These are phyloP conservation scores for Leptonema lineaticorne DNA, from an alignment of 1,140 invertebrate genomes.

Conservation along the genomic window DNA sequence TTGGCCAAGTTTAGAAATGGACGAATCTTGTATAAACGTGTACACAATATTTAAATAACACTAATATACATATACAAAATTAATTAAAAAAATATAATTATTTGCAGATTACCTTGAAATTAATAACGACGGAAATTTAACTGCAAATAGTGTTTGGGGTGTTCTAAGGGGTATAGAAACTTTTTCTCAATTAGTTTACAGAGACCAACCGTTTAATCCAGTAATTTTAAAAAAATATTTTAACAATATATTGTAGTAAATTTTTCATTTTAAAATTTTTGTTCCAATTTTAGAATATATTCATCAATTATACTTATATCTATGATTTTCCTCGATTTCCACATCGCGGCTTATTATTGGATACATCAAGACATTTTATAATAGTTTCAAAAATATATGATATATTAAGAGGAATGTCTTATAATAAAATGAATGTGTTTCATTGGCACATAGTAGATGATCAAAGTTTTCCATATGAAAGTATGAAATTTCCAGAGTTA, in stretches of 20 bases:
- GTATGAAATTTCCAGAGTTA: slow-evolving; percentile 70
- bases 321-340: slow-evolving; percentile 71
- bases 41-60: not conserved
- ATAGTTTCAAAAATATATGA: slow-evolving; percentile 63
- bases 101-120: slow-evolving; percentile 48
- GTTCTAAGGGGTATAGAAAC: slow-evolving; percentile 76
- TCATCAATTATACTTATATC: slow-evolving; percentile 60
- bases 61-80: not conserved
- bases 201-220: slow-evolving; percentile 46
- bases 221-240: too few species aligned
- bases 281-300: slow-evolving; percentile 53
- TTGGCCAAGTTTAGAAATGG: slow-evolving; percentile 64
- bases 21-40: slow-evolving; percentile 61
- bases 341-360: slow-evolving; percentile 79
- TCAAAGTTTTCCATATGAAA: slow-evolving; percentile 86
- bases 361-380: slow-evolving; percentile 82
- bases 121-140: slow-evolving; percentile 44
- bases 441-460: slow-evolving; percentile 96
- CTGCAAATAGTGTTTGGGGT: slow-evolving; percentile 69
- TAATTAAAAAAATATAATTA: not conserved
- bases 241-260: too few species aligned
- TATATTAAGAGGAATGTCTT: slow-evolving; percentile 79
- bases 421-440: slow-evolving; percentile 90
- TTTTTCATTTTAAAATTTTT: too few species aligned
- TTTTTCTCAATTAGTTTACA: slow-evolving; percentile 69